Evolutionary conservation across 2,797 vertebrate genomes (phyloP).

Genomic region (Champsocephalus esox): DNA sequence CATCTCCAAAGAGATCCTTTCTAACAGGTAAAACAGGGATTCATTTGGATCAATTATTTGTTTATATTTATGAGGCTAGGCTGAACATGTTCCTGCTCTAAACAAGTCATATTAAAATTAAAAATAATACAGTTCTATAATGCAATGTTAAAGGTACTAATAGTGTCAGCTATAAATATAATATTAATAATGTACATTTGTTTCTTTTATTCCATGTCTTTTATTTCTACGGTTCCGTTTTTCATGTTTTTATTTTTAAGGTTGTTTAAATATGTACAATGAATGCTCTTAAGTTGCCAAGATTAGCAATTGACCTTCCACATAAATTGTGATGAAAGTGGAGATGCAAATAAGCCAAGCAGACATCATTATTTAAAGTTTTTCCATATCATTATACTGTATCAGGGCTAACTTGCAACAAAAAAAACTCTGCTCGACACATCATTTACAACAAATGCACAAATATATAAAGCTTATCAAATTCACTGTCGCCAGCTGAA

Average conservation of each 20-base stretch:
- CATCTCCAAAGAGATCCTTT: constrained; percentile 37
- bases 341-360: background rate
- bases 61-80: background rate
- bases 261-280: background rate
- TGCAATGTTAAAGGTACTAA: no score
- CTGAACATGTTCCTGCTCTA: background rate
- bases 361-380: background rate
- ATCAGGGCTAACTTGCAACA: background rate
- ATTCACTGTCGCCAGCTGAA: background rate
- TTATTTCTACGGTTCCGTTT: background rate
- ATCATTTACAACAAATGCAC: background rate
- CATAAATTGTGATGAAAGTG: background rate
- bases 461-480: constrained; percentile 14
- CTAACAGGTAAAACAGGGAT: constrained; percentile 18
- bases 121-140: no score
- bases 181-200: no score
- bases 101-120: background rate
- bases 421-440: background rate
- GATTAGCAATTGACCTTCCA: background rate
- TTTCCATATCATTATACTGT: background rate
- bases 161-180: no score
- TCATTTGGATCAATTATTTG: background rate
- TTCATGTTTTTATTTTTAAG: background rate
- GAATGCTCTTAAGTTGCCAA: background rate
- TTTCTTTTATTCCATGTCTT: no score